Evolutionary conservation across 2,888 invertebrate genomes (phyloP).

Genomic region (Belgica antarctica): DNA sequence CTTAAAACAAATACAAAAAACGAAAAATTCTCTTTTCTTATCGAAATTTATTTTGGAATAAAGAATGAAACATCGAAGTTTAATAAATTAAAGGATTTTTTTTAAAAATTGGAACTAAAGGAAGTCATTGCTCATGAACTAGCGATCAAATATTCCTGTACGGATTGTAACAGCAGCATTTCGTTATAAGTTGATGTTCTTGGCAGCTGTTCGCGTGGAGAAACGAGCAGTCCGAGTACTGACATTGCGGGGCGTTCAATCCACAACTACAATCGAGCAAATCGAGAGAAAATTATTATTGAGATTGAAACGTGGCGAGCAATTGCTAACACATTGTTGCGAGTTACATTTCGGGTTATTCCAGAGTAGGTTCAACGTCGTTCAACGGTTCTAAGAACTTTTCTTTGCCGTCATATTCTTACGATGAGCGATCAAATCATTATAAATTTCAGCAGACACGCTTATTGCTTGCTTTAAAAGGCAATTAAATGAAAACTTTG

Average conservation of each 20-base stretch:
- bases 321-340: too few species aligned
- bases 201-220: conserved; percentile 72
- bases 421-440: too few species aligned
- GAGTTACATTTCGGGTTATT: too few species aligned
- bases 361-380: too few species aligned
- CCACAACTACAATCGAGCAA: conserved; percentile 43
- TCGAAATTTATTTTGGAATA: conserved; percentile 4
- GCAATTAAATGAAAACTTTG: too few species aligned
- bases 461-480: too few species aligned
- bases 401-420: too few species aligned
- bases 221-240: conserved; percentile 67
- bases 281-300: neutral
- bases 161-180: conserved; percentile 69
- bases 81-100: too few species aligned
- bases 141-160: conserved; percentile 45
- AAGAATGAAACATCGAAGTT: neutral
- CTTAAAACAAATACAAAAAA: too few species aligned
- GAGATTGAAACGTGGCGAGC: neutral
- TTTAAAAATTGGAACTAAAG: neutral
- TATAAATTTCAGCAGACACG: too few species aligned
- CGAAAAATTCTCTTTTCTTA: neutral
- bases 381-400: too few species aligned
- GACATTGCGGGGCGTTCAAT: conserved; percentile 57
- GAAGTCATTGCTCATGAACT: neutral
- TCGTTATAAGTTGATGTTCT: conserved; percentile 69